Base-by-base conservation (phyloP, 2,888 invertebrate genomes). In the Amphipoea oculea region DNA sequence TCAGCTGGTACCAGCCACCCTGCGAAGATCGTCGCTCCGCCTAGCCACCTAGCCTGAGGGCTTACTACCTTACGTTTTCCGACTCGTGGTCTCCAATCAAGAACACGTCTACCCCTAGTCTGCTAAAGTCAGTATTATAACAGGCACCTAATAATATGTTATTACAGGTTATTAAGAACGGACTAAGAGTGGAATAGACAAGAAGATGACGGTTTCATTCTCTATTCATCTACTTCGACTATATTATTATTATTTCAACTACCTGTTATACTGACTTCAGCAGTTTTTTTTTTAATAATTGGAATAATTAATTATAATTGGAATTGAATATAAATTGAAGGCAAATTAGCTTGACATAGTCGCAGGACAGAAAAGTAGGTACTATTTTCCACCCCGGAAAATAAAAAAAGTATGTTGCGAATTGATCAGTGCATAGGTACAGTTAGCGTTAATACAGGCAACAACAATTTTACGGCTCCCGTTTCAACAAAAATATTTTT, bases 401-500 rank as follows among this genome's bases (percentile, higher is more conserved):
- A 45, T 42, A 45, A 29, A n/a, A 67, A 9, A 4, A 17, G 6
- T 23, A 14, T 36, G 29, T 51, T 29, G 17, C 9, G 3, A 42
- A 42, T n/a, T n/a, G 9, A 29, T 29, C 5, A 11, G 9, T 23
- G 45, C 57, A 23, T 5, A n/a, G n/a, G n/a, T n/a, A 48, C 36
- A 40, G 40, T 65, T 36, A 20, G 14, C 17, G n/a, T 20, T 14
- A 17, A n/a, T 9, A 3, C 12, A 54, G 9, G 9, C 20, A 20
- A 51, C 11, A 36, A 42, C 1, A 40, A 48, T 57, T 65, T 76
- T 76, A 42, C n/a, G 5, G 2, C 5, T 23, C 11, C 23, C 1
- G 2, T 42, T 63, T 73, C 9, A 11, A 48, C 17, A 62, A 72
- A 82, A 69, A 68, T 0, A 60, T 29, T 36, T 72, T 66, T 74